Evolutionary conservation across 1,140 invertebrate species (phyloP), one percentile per base, ranked within the genome.

Genomic region (Arctopsyche grandis): DNA sequence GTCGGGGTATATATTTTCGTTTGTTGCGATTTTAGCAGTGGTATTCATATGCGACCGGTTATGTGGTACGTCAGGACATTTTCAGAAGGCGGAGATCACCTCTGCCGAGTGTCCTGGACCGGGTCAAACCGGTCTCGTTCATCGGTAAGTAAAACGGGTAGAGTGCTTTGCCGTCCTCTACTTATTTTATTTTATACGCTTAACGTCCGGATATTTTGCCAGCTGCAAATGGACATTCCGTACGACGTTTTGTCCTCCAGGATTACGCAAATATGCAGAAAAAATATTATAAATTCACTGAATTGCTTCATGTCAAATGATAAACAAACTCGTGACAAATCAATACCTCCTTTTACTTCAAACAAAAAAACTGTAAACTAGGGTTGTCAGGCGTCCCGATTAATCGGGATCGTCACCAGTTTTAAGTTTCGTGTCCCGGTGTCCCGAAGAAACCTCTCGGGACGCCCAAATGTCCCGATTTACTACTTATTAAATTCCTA

Each of bases 71-170:
- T 52, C 48, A 52, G 22, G 63, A 26, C 24, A 24, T 66, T 12
- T 66, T 26, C 9, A 66, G 24, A 66, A 66, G 3, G 14, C 63
- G 63, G 24, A 66, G 63, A 66, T 66, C 63, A 66, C 63, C 63
- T 66, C 63, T 26, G 24, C 63, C 48, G 48, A 52, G 29, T 66
- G 63, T 66, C 63, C 63, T 66, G 63, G n/a, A 19, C 21, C 21
- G 9, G 63, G 24, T 66, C 63, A 29, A 66, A 66, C 63, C 63
- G 63, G 63, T 66, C 63, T 66, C 24, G 48, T 14, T 52, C 48
- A 52, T 66, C 19, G 63, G 24, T 24, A 29, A 66, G 63, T 66
- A 60, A 60, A 60, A 60, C 16, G n/a, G 56, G 12, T 14, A 19
- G 48, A n/a, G 16, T 52, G 48, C 56, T 60, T 38, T 38, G 48